These are phyloP conservation scores for Ptyas mucosa DNA, from an alignment of 2,113 vertebrate species.

Conservation along the genomic window DNA sequence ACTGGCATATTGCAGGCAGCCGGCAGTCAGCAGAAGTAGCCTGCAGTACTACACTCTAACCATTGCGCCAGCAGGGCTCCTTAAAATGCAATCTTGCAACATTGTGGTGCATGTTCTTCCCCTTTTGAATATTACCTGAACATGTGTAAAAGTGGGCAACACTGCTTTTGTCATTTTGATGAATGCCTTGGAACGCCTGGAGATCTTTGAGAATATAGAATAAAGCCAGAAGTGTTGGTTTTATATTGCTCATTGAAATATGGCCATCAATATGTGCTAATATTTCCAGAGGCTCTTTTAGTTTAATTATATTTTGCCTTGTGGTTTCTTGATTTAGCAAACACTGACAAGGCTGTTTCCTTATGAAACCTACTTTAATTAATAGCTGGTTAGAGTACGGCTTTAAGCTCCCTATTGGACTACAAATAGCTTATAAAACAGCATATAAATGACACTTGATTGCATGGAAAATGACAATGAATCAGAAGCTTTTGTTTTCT, in stretches of 20 bases:
- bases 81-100: neutral
- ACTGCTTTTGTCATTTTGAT: neutral
- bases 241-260: neutral
- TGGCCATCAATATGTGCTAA: neutral
- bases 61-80: too few species aligned
- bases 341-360: slow-evolving; percentile 8
- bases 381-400: slow-evolving; percentile 15
- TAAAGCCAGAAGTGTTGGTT: slow-evolving; percentile 1
- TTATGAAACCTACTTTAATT: neutral
- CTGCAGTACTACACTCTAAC: too few species aligned
- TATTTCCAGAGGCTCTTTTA: slow-evolving; percentile 3
- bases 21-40: too few species aligned
- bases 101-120: neutral
- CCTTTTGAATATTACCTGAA: neutral
- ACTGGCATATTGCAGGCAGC: too few species aligned
- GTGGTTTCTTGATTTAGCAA: slow-evolving; percentile 17
- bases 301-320: slow-evolving; percentile 17
- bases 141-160: neutral
- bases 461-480: neutral
- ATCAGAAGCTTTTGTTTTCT: slow-evolving; percentile 9
- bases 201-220: neutral
- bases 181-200: neutral
- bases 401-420: neutral
- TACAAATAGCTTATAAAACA: neutral
- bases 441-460: neutral